A percentile compares a stretch with the other conserved stretches of the same genome.
Evolutionary conservation across 2,888 invertebrate species (phyloP).

Genomic region (Clivina fossor): DNA sequence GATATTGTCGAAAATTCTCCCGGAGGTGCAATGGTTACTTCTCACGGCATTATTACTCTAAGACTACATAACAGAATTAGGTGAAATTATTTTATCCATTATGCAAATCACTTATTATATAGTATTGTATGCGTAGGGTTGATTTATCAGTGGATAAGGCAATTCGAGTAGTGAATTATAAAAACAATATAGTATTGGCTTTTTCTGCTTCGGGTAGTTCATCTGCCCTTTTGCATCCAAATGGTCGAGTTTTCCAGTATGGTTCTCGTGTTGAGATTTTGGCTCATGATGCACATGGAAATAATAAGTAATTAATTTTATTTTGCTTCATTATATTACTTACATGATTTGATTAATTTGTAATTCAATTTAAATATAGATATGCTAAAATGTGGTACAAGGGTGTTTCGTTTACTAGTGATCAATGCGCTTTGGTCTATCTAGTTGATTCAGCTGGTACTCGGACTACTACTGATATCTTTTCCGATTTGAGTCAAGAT

Average conservation of each 20-base stretch:
- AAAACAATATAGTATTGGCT: conserved; percentile 80
- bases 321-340: conserved; percentile 17
- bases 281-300: conserved; percentile 77
- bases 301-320: conserved; percentile 74
- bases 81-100: conserved; percentile 48
- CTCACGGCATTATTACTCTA: conserved; percentile 80
- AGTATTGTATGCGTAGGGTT: too few relatives aligned
- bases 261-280: conserved; percentile 85
- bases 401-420: conserved; percentile 86
- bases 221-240: conserved; percentile 82
- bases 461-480: conserved; percentile 83
- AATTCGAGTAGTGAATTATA: conserved; percentile 71
- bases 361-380: too few relatives aligned
- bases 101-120: too few relatives aligned
- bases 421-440: conserved; percentile 84
- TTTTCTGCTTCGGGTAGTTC: conserved; percentile 77
- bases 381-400: conserved; percentile 94
- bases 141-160: conserved; percentile 81
- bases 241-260: conserved; percentile 83
- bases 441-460: conserved; percentile 88
- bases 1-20: conserved; percentile 59
- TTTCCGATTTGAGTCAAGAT: conserved; percentile 82
- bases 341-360: too few relatives aligned
- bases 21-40: conserved; percentile 69
- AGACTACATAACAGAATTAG: conserved; percentile 75